Conservation (phyloP, 2,888 invertebrate species). For the Cephus runcator region DNA sequence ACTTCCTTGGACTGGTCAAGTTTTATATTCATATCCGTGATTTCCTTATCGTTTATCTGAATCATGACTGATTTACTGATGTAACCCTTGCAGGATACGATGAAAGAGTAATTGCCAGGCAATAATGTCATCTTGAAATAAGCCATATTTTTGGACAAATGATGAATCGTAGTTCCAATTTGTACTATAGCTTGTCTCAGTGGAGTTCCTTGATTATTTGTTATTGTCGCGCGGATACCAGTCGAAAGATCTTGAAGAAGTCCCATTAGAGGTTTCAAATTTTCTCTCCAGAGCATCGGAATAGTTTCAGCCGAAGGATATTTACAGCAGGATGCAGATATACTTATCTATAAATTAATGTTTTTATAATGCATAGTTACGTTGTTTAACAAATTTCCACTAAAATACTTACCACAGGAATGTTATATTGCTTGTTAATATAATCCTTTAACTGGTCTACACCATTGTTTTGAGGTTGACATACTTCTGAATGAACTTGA, state of each 20-base stretch:
- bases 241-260: constrained; percentile 51
- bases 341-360: constrained; percentile 43
- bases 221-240: constrained; percentile 66
- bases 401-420: constrained; percentile 68
- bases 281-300: constrained; percentile 59
- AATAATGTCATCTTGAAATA: constrained; percentile 79
- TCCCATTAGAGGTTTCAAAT: constrained; percentile 53
- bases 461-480: constrained; percentile 43
- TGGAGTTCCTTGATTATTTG: constrained; percentile 73
- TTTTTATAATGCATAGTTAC: not conserved
- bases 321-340: constrained; percentile 81
- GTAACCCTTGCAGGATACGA: constrained; percentile 73
- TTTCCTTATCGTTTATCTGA: constrained; percentile 60
- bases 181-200: constrained; percentile 78
- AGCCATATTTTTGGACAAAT: constrained; percentile 76
- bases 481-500: constrained; percentile 65
- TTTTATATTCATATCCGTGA: constrained; percentile 60
- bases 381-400: not conserved
- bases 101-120: constrained; percentile 74
- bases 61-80: constrained; percentile 66
- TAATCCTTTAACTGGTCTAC: constrained; percentile 47
- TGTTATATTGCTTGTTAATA: constrained; percentile 72
- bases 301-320: constrained; percentile 73
- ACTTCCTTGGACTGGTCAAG: constrained; percentile 33
- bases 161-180: constrained; percentile 72